phyloP scores from a whole-genome alignment of 2,113 vertebrate species.

The Gnathonemus echidnorhynchus region DNA sequence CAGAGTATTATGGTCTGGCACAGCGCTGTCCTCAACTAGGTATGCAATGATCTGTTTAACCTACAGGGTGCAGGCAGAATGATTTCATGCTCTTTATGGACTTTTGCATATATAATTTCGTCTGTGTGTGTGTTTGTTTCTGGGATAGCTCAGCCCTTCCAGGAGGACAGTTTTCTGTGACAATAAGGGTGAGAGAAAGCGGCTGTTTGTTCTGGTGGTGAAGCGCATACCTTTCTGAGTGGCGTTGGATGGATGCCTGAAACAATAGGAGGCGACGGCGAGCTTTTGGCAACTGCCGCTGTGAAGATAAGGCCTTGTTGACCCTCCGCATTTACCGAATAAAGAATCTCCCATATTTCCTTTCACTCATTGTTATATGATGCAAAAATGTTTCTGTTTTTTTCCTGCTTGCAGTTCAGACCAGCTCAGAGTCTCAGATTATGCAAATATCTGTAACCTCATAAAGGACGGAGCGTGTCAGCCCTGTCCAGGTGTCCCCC shows the following conservation, averaged over 20 bases:
- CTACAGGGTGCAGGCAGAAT: not conserved
- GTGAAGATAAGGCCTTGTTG: conserved; percentile 24
- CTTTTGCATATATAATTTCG: not conserved
- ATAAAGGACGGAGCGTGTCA: not conserved
- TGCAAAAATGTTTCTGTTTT: not conserved
- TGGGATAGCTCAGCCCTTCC: not conserved
- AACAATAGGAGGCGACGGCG: conserved; percentile 51
- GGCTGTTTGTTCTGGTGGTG: conserved; percentile 54
- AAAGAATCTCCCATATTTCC: not conserved
- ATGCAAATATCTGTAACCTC: not conserved
- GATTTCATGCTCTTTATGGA: not conserved
- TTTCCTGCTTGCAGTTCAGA: not conserved
- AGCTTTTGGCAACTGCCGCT: conserved; percentile 43
- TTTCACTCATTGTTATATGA: conserved; percentile 12
- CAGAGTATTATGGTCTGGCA: not conserved
- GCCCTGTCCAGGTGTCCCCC: not conserved
- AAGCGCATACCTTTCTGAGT: conserved; percentile 58
- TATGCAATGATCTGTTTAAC: not conserved
- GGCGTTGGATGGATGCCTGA: conserved; percentile 54
- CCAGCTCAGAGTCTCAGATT: not conserved
- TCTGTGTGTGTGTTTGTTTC: not conserved
- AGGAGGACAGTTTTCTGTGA: conserved; percentile 34
- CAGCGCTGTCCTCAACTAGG: not conserved
- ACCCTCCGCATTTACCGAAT: conserved; percentile 2
- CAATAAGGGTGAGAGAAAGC: conserved; percentile 44